Conservation (phyloP, 2,888 invertebrate genomes). For the Spisula solida region DNA sequence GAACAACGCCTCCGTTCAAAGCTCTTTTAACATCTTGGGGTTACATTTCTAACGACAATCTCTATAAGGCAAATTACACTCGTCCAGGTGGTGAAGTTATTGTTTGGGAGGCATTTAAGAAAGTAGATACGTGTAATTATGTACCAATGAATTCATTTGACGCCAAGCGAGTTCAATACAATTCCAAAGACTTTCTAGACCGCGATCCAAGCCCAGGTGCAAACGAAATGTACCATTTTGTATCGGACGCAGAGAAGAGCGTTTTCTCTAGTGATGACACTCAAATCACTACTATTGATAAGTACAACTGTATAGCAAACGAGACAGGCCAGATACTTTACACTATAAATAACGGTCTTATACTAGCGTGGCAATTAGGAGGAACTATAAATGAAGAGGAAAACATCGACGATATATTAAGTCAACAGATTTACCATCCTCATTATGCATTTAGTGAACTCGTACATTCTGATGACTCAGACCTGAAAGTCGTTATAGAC, state of each 20-base stretch:
- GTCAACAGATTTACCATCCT: constrained; percentile 23
- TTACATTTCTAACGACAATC: constrained; percentile 21
- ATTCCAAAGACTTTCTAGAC: constrained; percentile 34
- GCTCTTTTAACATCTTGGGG: constrained; percentile 32
- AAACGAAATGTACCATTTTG: constrained; percentile 41
- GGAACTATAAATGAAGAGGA: constrained; percentile 25
- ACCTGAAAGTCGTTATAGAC: too few species aligned
- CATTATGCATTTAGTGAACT: constrained; percentile 30
- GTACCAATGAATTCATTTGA: constrained; percentile 30
- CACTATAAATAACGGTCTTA: constrained; percentile 23
- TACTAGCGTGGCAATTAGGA: constrained; percentile 11
- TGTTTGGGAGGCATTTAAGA: constrained; percentile 22
- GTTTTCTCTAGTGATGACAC: constrained; percentile 35
- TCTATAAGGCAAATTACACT: neutral
- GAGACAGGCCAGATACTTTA: constrained; percentile 29
- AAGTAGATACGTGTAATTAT: constrained; percentile 32
- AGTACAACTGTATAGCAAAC: constrained; percentile 24
- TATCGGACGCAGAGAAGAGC: constrained; percentile 39
- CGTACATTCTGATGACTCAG: neutral
- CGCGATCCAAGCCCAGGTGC: constrained; percentile 31
- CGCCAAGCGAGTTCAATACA: constrained; percentile 22
- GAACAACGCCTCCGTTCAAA: constrained; percentile 30
- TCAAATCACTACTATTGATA: constrained; percentile 3
- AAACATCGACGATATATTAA: neutral
- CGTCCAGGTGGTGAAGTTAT: constrained; percentile 35